Base-by-base conservation (phyloP, 2,797 vertebrate genomes). In the Macrochelys suwanniensis region DNA sequence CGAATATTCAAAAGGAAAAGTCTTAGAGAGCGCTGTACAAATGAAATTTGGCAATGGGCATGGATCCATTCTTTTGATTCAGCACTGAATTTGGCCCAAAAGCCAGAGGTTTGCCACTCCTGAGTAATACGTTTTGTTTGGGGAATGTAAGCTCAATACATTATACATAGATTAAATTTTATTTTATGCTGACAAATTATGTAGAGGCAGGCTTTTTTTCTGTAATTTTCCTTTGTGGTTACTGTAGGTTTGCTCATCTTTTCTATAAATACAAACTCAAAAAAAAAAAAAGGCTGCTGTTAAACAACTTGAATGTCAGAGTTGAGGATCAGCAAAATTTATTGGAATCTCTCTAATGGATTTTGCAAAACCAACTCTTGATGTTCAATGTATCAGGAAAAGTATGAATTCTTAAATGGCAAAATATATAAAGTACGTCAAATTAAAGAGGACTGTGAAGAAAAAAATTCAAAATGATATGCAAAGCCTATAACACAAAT, bases 151-250 rank as follows among this genome's bases (percentile, higher is more conserved):
- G 89, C 74, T 96, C 91, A 91, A 94, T 96, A 96, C 95, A 94
- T 97, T 97, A 92, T 26, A 95, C 7, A 54, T 25, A 94, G 87
- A 97, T 96, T 92, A 96, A 77, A 96, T 94, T 94, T 95, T 79
- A 94, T 97, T 97, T 96, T 92, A 89, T 85, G 76, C n/a, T 95
- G 96, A 97, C 53, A 97, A 95, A 94, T 94, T 91, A 89, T 89
- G 47, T 78, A 16, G 82, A 96, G 85, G 93, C 11, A 89, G 16
- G 81, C 21, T 85, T 84, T 49, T 33, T 80, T 61, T 42, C 37
- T 50, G 88, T 88, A 84, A 97, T 82, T 80, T 85, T 84, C 31
- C 81, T 81, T 51, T 95, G 85, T n/a, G 88, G 89, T 96, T 92
- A 86, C 31, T 11, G 9, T 84, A 90, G 16, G 6, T 88, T 90